These are phyloP conservation scores for Ameiurus melas DNA, from an alignment of 2,113 vertebrate genomes.

Conservation along the genomic window DNA sequence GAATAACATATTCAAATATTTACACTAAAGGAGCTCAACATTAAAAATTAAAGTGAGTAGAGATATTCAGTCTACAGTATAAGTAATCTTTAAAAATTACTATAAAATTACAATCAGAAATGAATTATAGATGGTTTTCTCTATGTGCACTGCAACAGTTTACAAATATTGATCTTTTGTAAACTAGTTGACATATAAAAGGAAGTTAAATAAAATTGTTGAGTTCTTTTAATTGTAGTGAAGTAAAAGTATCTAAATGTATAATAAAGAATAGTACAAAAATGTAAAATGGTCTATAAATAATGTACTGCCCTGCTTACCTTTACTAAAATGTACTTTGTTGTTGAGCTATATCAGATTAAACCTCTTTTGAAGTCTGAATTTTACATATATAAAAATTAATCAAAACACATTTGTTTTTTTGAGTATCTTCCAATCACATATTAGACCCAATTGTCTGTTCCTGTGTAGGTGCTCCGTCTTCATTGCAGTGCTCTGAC, in stretches of 20 bases:
- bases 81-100: not conserved
- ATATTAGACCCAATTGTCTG: not conserved
- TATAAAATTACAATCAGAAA: not conserved
- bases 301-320: not conserved
- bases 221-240: not conserved
- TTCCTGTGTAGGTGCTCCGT: constrained; percentile 34
- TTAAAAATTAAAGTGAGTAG: not conserved
- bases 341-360: not conserved
- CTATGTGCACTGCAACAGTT: not conserved
- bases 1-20: not conserved
- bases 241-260: not conserved
- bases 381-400: not conserved
- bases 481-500: not conserved
- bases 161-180: not conserved
- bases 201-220: not conserved
- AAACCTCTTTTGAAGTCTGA: no score
- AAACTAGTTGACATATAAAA: not conserved
- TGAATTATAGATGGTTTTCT: not conserved
- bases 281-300: not conserved
- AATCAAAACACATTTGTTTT: no score
- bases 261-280: not conserved
- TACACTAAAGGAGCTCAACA: not conserved
- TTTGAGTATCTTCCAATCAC: not conserved
- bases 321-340: not conserved
- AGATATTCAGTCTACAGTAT: not conserved